Evolutionary conservation across 2,888 invertebrate species (phyloP), one percentile per base, ranked within the genome.

Genomic region (Cerceris ruficornis): DNA sequence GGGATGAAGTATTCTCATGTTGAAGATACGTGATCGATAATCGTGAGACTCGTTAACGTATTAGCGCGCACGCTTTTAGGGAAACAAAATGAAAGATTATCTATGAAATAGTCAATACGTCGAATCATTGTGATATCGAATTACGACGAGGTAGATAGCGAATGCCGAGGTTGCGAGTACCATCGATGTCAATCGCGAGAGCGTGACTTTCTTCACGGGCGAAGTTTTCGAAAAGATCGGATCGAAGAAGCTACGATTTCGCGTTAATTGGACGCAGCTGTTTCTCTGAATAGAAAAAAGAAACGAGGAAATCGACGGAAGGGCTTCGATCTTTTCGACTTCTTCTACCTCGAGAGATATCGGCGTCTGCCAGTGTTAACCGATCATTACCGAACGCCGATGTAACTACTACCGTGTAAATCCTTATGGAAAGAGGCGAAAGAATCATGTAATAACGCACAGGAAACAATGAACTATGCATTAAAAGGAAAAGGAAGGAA

Each of bases 61-160:
- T 52, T 49, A 54, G 14, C 39, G 60, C 60, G 65, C 57, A 67
- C 62, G 54, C 55, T 58, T 68, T 55, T 65, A 65, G 70, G n/a
- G 17, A 65, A 60, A 49, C 39, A 46, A 57, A 49, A 58, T 1
- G 46, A 57, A 50, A 8, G 9, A 58, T 82, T 72, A 80, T 71
- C 58, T 77, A 67, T 71, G 69, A 81, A 87, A 79, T 80, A 87
- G 87, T 86, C 87, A 87, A 86, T 87, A 87, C 80, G 75, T 82
- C 60, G 81, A 82, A 83, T 70, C 80, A 86, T 82, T 86, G 86
- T 86, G 86, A 86, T 86, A 86, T 61, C 52, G 75, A 77, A 69
- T 28, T 73, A 79, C 43, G 66, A 68, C 64, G 54, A 46, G 43
- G 65, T 69, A 67, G 52, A 46, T 75, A 74, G 64, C 15, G 80